These are phyloP conservation scores for Muscicapa striata DNA, from an alignment of 2,797 vertebrate species.

Conservation along the genomic window DNA sequence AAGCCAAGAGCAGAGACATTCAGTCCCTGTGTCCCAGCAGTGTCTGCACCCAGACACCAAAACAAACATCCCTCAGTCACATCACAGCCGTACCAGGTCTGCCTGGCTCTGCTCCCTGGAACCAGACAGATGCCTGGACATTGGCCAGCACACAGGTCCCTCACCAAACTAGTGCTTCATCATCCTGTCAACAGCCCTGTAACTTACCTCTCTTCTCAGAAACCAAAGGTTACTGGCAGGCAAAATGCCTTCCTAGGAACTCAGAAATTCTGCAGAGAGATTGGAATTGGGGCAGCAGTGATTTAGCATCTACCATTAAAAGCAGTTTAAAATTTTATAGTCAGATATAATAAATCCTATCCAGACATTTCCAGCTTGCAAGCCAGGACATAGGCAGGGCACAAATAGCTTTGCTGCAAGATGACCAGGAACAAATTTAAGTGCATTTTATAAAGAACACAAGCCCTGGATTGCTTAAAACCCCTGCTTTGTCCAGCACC, in stretches of 20 bases:
- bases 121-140: background rate
- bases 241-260: background rate
- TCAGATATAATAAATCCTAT: slow-evolving; percentile 43
- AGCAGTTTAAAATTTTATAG: slow-evolving; percentile 52
- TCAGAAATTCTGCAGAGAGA: slow-evolving; percentile 6
- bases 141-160: background rate
- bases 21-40: background rate
- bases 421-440: background rate
- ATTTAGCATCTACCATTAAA: slow-evolving; percentile 56
- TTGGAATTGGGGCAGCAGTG: slow-evolving; percentile 10
- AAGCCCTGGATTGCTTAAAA: background rate
- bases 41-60: background rate
- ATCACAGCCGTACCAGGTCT: background rate
- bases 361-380: background rate
- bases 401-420: slow-evolving; percentile 34
- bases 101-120: background rate
- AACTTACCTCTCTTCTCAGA: background rate
- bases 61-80: background rate
- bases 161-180: background rate
- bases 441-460: background rate
- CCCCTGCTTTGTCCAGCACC: background rate
- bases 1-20: slow-evolving; percentile 8
- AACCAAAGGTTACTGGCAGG: background rate
- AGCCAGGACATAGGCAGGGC: background rate
- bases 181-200: background rate